Base-by-base conservation (phyloP, 2,797 vertebrate genomes). In the Pantherophis vulpinus region DNA sequence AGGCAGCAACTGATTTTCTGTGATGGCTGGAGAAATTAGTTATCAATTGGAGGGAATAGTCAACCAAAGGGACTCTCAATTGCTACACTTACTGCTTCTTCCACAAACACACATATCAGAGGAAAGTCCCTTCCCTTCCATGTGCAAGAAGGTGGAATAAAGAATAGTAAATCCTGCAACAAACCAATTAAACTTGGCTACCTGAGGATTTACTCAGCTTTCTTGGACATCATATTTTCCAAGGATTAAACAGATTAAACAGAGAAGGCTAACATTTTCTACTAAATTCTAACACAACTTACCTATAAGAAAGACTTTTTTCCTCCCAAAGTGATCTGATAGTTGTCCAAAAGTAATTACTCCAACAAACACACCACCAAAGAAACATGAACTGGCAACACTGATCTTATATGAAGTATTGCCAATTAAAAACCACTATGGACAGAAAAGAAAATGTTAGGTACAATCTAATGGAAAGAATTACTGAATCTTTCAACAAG, bases 251-350 rank as follows among this genome's bases (percentile, higher is more conserved):
- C 18, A 9, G 61, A 55, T 55, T 37, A 51, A 61, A 42, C 25
- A 9, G 61, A 55, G 37, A 0, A 0, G n/a, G 4, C 42, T 2
- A 4, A 47, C 18, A 13, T 55, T 1, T 29, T 87, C 32, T 0
- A 27, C 88, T 90, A 0, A 91, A 27, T 66, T 0, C 0, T 32
- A 88, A 58, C 23, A 88, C 13, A 3, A 3, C 27, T 96, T 97
- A 98, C 98, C 98, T 97, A 97, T 96, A 86, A 98, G 97, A 94
- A 98, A 98, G 88, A 98, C 97, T 25, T 97, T 98, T 90, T 98
- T 98, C 94, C 98, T 98, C 60, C 98, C 98, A 0, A 98, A 98
- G 60, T 96, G 97, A 94, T 98, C 98, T 0, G 98, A 98, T 56
- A 98, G 97, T 88, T 98, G 98, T 4, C 98, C 98, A 20, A 98